Conservation (phyloP, 2,113 vertebrate genomes). For the Lipophrys pholis region DNA sequence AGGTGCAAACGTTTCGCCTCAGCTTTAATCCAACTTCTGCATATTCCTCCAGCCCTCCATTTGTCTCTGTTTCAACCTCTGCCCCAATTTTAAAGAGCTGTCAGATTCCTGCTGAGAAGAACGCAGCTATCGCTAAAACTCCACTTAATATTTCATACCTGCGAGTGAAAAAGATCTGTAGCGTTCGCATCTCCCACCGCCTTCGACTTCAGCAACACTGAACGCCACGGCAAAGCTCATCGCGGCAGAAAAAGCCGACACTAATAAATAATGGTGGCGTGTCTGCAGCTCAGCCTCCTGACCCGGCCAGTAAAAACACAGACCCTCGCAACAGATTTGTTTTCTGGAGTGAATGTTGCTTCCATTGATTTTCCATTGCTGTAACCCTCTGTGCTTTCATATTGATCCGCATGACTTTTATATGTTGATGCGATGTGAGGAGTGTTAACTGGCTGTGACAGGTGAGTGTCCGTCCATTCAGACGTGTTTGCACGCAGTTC, state of each 20-base stretch:
- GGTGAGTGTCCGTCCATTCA: constrained; percentile 2
- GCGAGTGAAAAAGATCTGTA: constrained; percentile 36
- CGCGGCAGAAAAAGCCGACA: constrained; percentile 50
- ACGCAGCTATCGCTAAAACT: constrained; percentile 48
- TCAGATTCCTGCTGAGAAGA: constrained; percentile 55
- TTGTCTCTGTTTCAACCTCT: constrained; percentile 45
- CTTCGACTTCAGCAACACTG: constrained; percentile 43
- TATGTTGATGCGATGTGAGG: constrained; percentile 55
- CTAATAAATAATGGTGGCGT: constrained; percentile 17
- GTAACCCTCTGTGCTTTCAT: constrained; percentile 28
- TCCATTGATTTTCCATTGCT: constrained; percentile 67
- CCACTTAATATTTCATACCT: constrained; percentile 60
- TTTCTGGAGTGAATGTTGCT: constrained; percentile 56
- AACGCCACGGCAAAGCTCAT: constrained; percentile 26
- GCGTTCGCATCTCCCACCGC: constrained; percentile 36
- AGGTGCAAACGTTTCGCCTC: constrained; percentile 10
- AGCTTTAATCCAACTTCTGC: constrained; percentile 35
- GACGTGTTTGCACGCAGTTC: constrained; percentile 46
- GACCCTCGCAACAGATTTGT: constrained; percentile 31
- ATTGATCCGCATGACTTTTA: constrained; percentile 61
- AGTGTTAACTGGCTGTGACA: constrained; percentile 32
- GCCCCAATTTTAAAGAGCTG: constrained; percentile 56
- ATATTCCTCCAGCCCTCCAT: constrained; percentile 25
- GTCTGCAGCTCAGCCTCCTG: constrained; percentile 30
- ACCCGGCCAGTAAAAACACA: constrained; percentile 38